Evolutionary conservation across 2,113 vertebrate species (phyloP), one percentile per base, ranked within the genome.

Genomic region (Psophia crepitans): DNA sequence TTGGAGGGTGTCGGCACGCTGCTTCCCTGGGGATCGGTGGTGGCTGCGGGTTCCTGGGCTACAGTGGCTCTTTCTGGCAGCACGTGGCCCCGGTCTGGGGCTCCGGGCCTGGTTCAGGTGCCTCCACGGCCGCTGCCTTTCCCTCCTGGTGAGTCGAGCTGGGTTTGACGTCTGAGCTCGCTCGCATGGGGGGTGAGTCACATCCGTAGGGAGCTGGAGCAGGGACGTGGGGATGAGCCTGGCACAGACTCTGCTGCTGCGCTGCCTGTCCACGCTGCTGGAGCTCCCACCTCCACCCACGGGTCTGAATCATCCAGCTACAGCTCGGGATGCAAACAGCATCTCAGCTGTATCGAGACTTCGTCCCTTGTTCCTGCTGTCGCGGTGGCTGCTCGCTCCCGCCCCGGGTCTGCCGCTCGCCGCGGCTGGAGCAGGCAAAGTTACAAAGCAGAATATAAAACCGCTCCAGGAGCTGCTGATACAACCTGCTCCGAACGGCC

Each of bases 281-380:
- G 24, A 57, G 92, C 77, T 84, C 41, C 51, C 87, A 37, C 78
- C 73, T 66, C 60, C 66, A 2, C 60, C 82, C 44, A 1, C 12
- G 2, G 11, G 9, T 24, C 73, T 53, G 78, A 21, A 21, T 11
- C 78, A 74, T 8, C 73, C 14, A 1, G 0, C 5, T 16, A 5
- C 8, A 14, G 6, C 82, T 44, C 6, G 1, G 73, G 44, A 1
- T 46, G 8, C 57, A 5, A 20, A 16, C 0, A 13, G 65, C 75
- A 1, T n/a, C 93, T 12, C 6, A 9, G 16, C 1, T 14, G 49
- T 1, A 33, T 0, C 3, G 5, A 35, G 48, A 0, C 33, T 26
- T 5, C 13, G 23, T 9, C 66, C n/a, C 19, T 39, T n/a, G 7
- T 20, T 23, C 8, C 12, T 3, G 71, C 66, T 48, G 56, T 9